Evolutionary conservation across 2,797 vertebrate genomes (phyloP), one percentile per base, ranked within the genome.

Genomic region (Mastacembelus armatus): DNA sequence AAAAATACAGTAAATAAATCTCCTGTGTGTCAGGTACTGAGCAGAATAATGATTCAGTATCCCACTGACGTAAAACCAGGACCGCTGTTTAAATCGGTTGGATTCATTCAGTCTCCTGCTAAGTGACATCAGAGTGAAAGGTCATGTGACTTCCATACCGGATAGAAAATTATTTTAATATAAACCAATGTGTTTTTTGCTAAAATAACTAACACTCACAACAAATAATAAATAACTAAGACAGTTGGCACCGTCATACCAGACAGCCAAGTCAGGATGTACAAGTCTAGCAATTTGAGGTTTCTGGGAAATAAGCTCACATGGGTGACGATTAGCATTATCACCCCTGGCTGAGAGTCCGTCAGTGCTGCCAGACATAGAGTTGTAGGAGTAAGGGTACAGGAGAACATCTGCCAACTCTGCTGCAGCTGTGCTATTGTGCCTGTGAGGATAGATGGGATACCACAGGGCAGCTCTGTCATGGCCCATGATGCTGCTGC

Each of bases 311-410:
- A 66, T 62, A 65, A 56, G 44, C 54, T 72, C 56, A 78, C n/a
- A 29, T 70, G 43, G 48, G 68, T 80, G 47, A 78, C 70, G 58
- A 82, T 82, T 79, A 85, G 52, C 64, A 80, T 74, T 43, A 77
- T 71, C 64, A 75, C 71, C 64, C 62, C 77, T 82, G 71, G 56
- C 65, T 52, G 11, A 38, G 58, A 68, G 62, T 60, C 66, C 73
- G 64, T 70, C 48, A 12, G 19, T 30, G 24, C 22, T 66, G 66
- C 76, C 51, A 71, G 60, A 84, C 30, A 22, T 63, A 71, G 67
- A 57, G 65, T 47, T 66, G 73, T 64, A 68, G 71, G 66, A 77
- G 71, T 57, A 27, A 54, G 56, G 35, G 71, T 22, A 27, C 21
- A 57, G 39, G 42, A 45, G 29, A 26, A 56, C 36, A 68, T 71